Conservation (phyloP, 2,113 vertebrate genomes). For the Verasper variegatus region DNA sequence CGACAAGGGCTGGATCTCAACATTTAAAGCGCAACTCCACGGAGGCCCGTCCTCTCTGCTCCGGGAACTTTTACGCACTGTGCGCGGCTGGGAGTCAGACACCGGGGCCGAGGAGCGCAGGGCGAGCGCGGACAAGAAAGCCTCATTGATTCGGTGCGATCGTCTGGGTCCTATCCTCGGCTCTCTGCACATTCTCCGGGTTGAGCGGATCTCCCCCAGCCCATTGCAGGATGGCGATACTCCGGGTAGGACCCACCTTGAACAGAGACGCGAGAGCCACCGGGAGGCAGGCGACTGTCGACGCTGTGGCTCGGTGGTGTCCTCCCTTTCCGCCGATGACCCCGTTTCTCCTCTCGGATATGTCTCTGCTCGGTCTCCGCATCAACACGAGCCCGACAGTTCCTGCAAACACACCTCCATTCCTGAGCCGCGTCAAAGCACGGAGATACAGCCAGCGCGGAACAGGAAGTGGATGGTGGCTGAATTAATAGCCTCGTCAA, state of each 20-base stretch:
- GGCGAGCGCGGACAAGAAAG: not conserved
- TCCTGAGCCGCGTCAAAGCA: not conserved
- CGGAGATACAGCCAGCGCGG: too few relatives aligned
- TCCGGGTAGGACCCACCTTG: constrained; percentile 42
- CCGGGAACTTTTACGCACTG: constrained; percentile 39
- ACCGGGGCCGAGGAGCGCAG: not conserved
- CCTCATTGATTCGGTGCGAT: constrained; percentile 44
- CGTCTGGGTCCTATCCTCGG: constrained; percentile 45
- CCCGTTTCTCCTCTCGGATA: constrained; percentile 35
- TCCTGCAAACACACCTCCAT: constrained; percentile 35
- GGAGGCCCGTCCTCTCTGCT: constrained; percentile 9
- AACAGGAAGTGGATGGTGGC: not conserved
- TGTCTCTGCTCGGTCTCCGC: constrained; percentile 20
- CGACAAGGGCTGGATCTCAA: constrained; percentile 14
- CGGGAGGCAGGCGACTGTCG: not conserved
- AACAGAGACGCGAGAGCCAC: constrained; percentile 27
- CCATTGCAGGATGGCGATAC: constrained; percentile 49
- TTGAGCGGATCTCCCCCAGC: constrained; percentile 40
- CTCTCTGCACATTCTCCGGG: constrained; percentile 41
- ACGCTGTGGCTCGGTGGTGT: constrained; percentile 10
- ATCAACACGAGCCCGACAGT: constrained; percentile 24
- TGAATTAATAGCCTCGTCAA: not conserved
- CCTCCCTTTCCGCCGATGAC: constrained; percentile 45
- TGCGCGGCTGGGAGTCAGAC: constrained; percentile 25
- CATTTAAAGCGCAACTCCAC: constrained; percentile 13